These are phyloP conservation scores for Cataglyphis altisquamis DNA, from an alignment of 2,888 invertebrate genomes.

Conservation along the genomic window DNA sequence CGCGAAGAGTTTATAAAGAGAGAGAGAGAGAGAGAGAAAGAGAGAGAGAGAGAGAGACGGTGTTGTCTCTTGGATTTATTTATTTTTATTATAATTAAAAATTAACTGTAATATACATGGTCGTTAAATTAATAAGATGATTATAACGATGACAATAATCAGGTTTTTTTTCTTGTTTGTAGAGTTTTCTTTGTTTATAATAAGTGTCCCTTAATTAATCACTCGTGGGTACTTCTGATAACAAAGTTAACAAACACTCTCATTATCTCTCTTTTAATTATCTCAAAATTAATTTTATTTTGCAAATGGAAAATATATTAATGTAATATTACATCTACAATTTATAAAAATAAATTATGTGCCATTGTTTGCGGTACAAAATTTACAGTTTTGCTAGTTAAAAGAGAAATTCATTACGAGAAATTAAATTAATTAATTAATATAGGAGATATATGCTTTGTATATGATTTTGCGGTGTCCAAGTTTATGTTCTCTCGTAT, in stretches of 20 bases:
- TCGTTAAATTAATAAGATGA: background rate
- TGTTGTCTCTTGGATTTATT: background rate
- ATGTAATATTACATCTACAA: background rate
- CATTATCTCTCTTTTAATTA: conserved; percentile 8
- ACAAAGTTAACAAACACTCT: background rate
- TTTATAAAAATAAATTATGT: background rate
- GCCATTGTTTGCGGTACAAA: background rate
- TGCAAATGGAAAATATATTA: background rate
- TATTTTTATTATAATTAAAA: conserved; percentile 12
- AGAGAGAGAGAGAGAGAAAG: no score
- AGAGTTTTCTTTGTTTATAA: background rate
- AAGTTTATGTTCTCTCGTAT: background rate
- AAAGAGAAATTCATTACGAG: background rate
- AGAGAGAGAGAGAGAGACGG: no score
- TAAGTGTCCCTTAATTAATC: background rate
- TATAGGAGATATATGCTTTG: background rate
- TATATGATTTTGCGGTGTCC: background rate
- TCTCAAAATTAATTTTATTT: background rate
- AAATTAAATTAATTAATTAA: conserved; percentile 18
- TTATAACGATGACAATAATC: background rate
- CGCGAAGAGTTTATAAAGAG: background rate
- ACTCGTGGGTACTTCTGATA: background rate
- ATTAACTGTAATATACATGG: background rate
- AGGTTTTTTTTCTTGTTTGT: background rate
- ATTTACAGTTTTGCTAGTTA: background rate